Conservation (phyloP, 2,888 invertebrate species). For the Phyto melanocephala region DNA sequence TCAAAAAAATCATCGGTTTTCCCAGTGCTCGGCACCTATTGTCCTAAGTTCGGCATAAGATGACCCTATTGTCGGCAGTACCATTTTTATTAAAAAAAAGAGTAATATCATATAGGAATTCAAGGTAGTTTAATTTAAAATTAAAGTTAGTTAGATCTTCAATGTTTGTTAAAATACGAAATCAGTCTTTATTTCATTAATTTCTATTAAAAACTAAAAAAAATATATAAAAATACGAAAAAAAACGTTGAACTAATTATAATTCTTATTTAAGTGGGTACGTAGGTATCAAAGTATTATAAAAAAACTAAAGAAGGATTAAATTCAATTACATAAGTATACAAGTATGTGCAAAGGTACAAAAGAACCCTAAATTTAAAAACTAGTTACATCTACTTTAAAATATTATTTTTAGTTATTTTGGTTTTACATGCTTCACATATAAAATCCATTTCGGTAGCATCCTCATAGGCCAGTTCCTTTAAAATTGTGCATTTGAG, state of each 20-base stretch:
- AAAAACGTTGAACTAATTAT: too few species aligned
- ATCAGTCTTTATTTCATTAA: not conserved
- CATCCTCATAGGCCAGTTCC: not conserved
- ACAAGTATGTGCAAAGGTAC: not conserved
- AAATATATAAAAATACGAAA: too few species aligned
- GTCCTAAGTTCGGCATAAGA: not conserved
- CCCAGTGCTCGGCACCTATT: not conserved
- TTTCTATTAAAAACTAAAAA: too few species aligned
- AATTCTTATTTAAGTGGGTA: too few species aligned
- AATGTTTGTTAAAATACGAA: too few species aligned
- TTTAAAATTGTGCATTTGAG: constrained; percentile 21
- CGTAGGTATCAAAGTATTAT: too few species aligned
- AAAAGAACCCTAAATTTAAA: too few species aligned
- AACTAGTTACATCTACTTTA: too few species aligned
- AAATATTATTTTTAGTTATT: not conserved
- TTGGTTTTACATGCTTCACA: not conserved
- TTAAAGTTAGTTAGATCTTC: too few species aligned
- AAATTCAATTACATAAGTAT: too few species aligned
- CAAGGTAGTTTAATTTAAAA: too few species aligned
- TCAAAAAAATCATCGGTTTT: not conserved
- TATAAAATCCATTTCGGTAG: not conserved
- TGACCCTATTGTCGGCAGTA: constrained; percentile 1
- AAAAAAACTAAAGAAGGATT: too few species aligned
- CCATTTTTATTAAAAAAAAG: not conserved
- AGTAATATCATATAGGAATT: not conserved